A percentile compares a stretch with the other conserved stretches of the same genome.
phyloP scores from a whole-genome alignment of 2,113 vertebrate genomes.

The Oreocharis arfaki region DNA sequence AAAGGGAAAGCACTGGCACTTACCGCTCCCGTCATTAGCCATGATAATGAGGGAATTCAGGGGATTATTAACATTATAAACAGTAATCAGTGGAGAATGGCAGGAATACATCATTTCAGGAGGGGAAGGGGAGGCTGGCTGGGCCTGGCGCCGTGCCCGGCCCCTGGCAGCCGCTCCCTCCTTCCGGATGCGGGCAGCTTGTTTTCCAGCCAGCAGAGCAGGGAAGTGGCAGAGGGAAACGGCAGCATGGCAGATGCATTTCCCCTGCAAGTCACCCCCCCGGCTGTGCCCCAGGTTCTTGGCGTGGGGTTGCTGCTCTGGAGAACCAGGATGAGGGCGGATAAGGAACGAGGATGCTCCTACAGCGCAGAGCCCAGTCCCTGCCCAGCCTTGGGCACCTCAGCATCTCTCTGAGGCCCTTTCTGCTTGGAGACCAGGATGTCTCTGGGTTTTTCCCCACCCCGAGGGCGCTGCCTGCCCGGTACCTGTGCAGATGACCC shows the following conservation, averaged over 20 bases:
- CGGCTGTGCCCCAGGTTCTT: not conserved
- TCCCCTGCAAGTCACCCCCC: not conserved
- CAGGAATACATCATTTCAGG: not conserved
- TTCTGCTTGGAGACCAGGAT: not conserved
- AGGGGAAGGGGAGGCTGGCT: not conserved
- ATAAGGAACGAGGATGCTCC: not conserved
- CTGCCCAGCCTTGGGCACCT: not conserved
- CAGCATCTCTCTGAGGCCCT: not conserved
- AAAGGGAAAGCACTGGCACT: not conserved
- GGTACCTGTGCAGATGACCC: conserved; percentile 85
- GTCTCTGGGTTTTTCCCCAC: not conserved
- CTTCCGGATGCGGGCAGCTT: not conserved
- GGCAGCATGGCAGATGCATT: not conserved
- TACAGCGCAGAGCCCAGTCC: accelerated
- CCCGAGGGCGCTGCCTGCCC: not conserved
- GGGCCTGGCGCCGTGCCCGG: accelerated
- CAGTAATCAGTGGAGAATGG: not conserved
- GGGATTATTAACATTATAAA: conserved; percentile 9
- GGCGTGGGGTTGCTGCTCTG: accelerated
- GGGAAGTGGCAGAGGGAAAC: not conserved
- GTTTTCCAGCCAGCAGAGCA: not conserved
- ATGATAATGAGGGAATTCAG: conserved; percentile 7
- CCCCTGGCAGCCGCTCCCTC: not conserved
- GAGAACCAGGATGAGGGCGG: accelerated
- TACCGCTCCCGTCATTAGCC: not conserved